These are phyloP conservation scores for Cantharis rufa DNA, from an alignment of 2,888 invertebrate genomes.

Conservation along the genomic window DNA sequence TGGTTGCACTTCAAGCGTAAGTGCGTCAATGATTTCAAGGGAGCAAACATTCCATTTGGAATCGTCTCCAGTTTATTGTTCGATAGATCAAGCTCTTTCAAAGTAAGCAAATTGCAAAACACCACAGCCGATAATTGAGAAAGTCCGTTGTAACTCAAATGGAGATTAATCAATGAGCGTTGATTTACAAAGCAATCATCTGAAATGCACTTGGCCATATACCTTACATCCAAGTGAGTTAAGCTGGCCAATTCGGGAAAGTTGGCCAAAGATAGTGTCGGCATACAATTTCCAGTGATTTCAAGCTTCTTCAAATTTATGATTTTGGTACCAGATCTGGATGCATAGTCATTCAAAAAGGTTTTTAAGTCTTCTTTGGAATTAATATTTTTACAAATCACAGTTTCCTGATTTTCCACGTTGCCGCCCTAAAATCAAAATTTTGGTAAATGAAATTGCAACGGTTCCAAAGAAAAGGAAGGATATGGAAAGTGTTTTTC, in stretches of 20 bases:
- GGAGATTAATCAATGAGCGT: slow-evolving; percentile 29
- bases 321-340: neutral
- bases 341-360: neutral
- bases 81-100: slow-evolving; percentile 44
- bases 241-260: neutral
- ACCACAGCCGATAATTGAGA: slow-evolving; percentile 41
- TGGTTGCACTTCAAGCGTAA: slow-evolving; percentile 46
- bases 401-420: neutral
- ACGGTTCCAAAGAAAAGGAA: neutral
- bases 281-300: neutral
- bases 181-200: neutral
- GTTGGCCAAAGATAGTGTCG: neutral
- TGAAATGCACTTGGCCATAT: neutral
- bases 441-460: neutral
- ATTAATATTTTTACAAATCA: neutral
- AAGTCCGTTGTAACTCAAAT: slow-evolving; percentile 44
- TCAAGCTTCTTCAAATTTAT: neutral
- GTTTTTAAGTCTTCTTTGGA: neutral
- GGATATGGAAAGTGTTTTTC: neutral
- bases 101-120: slow-evolving; percentile 49
- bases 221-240: neutral
- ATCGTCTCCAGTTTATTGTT: slow-evolving; percentile 47
- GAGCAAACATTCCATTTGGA: slow-evolving; percentile 46
- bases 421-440: neutral
- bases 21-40: slow-evolving; percentile 46